Evolutionary conservation across 1,140 invertebrate species (phyloP).

Genomic region (Aphaenogaster floridana): DNA sequence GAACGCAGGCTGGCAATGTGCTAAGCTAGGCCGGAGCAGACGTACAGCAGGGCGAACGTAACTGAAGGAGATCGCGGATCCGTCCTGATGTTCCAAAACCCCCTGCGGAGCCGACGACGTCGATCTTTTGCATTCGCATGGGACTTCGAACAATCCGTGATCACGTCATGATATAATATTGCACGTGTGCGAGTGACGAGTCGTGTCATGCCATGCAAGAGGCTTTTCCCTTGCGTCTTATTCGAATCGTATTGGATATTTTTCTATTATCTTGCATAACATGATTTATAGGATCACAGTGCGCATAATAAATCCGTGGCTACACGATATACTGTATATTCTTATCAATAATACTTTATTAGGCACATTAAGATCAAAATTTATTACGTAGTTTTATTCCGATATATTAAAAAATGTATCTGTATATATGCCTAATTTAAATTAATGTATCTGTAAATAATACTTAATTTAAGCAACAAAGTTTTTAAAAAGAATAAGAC

Average conservation of each 20-base stretch:
- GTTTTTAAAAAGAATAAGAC: neutral
- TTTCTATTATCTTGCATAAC: neutral
- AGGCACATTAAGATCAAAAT: neutral
- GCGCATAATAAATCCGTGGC: neutral
- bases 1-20: slow-evolving; percentile 82
- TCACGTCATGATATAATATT: slow-evolving; percentile 9
- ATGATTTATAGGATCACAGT: neutral
- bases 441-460: neutral
- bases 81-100: slow-evolving; percentile 60
- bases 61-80: slow-evolving; percentile 66
- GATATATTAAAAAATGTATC: neutral
- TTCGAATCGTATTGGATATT: neutral
- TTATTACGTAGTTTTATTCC: neutral
- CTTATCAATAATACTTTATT: neutral
- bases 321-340: neutral
- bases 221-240: no score
- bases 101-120: slow-evolving; percentile 19
- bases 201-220: neutral
- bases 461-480: neutral
- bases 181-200: neutral
- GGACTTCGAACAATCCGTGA: slow-evolving; percentile 10
- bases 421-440: neutral
- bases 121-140: slow-evolving; percentile 22
- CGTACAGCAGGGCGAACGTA: slow-evolving; percentile 36
- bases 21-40: slow-evolving; percentile 74